Conservation (phyloP, 2,888 invertebrate genomes). For the Pristionchus maxplancki region DNA sequence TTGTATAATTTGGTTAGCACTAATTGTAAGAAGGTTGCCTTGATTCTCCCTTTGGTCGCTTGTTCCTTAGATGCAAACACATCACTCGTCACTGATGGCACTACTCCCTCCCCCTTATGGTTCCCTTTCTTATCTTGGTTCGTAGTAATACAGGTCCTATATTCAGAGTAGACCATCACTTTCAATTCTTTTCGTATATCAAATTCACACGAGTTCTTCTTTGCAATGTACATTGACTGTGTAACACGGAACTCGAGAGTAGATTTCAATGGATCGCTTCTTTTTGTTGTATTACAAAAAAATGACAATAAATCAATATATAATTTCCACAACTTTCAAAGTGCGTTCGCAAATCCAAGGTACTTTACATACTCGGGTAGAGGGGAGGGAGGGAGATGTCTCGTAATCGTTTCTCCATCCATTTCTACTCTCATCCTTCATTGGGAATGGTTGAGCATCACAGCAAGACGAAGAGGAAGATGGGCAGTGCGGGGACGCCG, state of each 20-base stretch:
- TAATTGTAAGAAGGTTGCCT: not conserved
- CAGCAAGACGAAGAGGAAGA: conserved; percentile 35
- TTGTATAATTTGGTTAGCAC: not conserved
- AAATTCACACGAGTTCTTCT: not conserved
- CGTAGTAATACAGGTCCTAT: not conserved
- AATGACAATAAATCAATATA: not conserved
- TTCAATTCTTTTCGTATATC: not conserved
- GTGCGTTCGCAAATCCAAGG: not conserved
- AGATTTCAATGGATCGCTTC: not conserved
- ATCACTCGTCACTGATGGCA: not conserved
- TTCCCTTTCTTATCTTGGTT: not conserved
- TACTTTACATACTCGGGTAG: not conserved
- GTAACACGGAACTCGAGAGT: not conserved
- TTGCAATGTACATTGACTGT: conserved; percentile 18
- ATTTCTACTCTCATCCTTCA: not conserved
- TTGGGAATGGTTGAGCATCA: conserved; percentile 18
- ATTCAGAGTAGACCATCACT: not conserved
- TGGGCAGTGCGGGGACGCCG: not conserved
- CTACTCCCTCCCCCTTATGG: not conserved
- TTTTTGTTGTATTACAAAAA: not conserved
- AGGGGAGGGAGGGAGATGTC: not conserved
- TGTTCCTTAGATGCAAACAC: not conserved
- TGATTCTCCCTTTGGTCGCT: not conserved
- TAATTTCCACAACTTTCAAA: not conserved
- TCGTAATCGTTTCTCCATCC: not conserved